phyloP scores from a whole-genome alignment of 2,113 vertebrate species.

The Athene noctua region DNA sequence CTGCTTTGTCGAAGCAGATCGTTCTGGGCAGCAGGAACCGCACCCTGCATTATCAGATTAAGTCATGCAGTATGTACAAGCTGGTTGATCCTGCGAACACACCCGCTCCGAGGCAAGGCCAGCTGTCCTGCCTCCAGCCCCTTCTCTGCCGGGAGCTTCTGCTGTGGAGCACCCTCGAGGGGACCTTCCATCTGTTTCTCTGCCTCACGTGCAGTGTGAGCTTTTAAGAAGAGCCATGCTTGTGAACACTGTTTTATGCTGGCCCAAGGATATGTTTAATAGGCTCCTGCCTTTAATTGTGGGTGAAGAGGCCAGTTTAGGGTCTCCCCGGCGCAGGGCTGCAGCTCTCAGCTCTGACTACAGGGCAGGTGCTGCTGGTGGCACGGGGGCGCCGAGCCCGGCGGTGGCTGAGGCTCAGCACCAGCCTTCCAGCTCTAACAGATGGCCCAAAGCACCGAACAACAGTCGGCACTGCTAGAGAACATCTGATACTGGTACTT shows the following conservation, averaged over 20 bases:
- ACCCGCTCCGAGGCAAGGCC: neutral
- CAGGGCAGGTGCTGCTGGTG: neutral
- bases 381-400: neutral
- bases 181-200: neutral
- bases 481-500: neutral
- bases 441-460: neutral
- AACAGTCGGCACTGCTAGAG: neutral
- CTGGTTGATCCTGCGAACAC: neutral
- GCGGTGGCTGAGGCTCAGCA: neutral
- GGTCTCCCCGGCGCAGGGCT: neutral
- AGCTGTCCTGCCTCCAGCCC: neutral
- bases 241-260: fast-evolving
- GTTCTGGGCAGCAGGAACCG: neutral
- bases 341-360: neutral
- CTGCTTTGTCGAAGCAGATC: neutral
- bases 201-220: fast-evolving
- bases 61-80: neutral
- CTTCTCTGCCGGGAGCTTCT: neutral
- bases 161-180: neutral
- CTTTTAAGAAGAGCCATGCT: neutral
- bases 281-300: neutral
- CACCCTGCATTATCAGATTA: neutral
- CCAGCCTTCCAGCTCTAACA: neutral
- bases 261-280: neutral
- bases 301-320: neutral